phyloP scores from a whole-genome alignment of 2,888 invertebrate species.

The Coronaproctus castanopsis region DNA sequence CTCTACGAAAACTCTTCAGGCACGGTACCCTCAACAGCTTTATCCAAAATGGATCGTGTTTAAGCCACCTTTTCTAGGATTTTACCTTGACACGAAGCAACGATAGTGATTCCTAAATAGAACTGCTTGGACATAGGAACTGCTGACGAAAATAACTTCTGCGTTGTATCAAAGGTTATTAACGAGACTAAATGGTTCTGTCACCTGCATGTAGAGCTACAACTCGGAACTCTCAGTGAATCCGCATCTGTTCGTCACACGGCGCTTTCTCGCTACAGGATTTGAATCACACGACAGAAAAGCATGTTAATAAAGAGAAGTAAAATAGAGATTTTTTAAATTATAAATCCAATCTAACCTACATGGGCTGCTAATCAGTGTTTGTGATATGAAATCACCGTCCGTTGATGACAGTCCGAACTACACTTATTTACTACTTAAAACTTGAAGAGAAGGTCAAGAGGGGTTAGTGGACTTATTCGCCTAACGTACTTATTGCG shows the following conservation, averaged over 20 bases:
- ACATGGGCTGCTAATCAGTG: too few relatives aligned
- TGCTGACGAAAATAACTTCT: background rate
- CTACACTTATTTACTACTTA: too few relatives aligned
- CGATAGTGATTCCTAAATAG: background rate
- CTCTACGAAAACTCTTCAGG: background rate
- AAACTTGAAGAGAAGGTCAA: too few relatives aligned
- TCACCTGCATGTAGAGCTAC: background rate
- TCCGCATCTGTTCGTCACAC: background rate
- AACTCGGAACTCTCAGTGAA: background rate
- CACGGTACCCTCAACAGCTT: background rate
- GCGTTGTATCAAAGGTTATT: background rate
- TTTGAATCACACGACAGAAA: too few relatives aligned
- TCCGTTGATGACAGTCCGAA: too few relatives aligned
- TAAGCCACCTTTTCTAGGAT: background rate
- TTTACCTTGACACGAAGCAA: background rate
- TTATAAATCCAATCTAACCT: too few relatives aligned
- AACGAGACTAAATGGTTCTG: background rate
- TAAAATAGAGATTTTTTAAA: too few relatives aligned
- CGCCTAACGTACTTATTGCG: too few relatives aligned
- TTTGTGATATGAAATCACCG: too few relatives aligned
- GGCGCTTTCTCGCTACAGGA: too few relatives aligned
- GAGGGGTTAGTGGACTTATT: too few relatives aligned
- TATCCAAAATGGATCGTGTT: background rate
- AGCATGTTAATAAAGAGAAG: too few relatives aligned
- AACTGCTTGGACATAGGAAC: background rate